Conservation (phyloP, 2,888 invertebrate genomes). For the Tetragonisca angustula region DNA sequence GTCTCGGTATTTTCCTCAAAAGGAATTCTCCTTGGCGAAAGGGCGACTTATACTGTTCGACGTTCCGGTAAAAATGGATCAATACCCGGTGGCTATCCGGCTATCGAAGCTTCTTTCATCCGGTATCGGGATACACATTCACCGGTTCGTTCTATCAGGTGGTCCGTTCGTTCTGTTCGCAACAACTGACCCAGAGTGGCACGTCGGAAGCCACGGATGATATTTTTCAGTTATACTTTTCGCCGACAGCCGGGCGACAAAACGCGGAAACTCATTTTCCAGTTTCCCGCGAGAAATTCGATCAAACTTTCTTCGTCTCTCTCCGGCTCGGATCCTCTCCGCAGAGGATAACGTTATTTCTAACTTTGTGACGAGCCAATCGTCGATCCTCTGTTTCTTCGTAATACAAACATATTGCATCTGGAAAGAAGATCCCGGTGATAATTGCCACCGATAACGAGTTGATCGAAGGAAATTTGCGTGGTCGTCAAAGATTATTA, state of each 20-base stretch:
- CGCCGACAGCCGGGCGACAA: conserved; percentile 8
- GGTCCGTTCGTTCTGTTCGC: conserved; percentile 23
- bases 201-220: conserved; percentile 26
- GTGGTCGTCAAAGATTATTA: too few relatives aligned
- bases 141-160: conserved; percentile 51
- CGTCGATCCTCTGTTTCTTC: conserved; percentile 21
- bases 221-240: conserved; percentile 43
- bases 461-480: too few relatives aligned
- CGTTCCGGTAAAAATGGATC: conserved; percentile 59
- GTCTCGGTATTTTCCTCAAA: background rate
- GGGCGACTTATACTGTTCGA: conserved; percentile 34
- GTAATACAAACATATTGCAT: conserved; percentile 24
- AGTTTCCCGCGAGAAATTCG: conserved; percentile 55
- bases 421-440: background rate
- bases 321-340: conserved; percentile 40
- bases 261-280: conserved; percentile 43
- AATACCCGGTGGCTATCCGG: conserved; percentile 57
- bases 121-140: conserved; percentile 61
- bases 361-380: conserved; percentile 46
- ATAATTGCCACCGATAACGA: too few relatives aligned
- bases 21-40: background rate
- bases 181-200: conserved; percentile 42
- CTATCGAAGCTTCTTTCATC: conserved; percentile 61
- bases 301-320: conserved; percentile 67
- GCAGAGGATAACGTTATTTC: conserved; percentile 44